phyloP scores from a whole-genome alignment of 2,113 vertebrate species.

The Bos indicus region DNA sequence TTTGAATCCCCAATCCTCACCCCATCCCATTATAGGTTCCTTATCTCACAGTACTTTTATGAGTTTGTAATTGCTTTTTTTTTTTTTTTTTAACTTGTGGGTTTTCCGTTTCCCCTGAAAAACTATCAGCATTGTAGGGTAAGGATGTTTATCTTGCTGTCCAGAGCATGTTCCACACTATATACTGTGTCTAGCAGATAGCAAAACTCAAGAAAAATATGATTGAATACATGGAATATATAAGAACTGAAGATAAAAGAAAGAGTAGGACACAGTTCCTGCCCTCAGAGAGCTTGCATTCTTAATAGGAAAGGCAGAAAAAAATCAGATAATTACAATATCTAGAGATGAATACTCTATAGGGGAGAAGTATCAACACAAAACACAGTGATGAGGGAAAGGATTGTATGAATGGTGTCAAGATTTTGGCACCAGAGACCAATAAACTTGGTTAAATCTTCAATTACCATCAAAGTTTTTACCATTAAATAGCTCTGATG shows the following conservation, averaged over 20 bases:
- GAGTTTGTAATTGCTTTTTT: not conserved
- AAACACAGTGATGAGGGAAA: not conserved
- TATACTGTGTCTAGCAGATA: not conserved
- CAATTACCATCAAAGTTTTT: not conserved
- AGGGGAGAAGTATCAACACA: not conserved
- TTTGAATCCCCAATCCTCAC: not conserved
- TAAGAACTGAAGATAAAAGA: not conserved
- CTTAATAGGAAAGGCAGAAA: not conserved
- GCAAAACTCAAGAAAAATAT: not conserved
- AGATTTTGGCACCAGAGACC: not conserved
- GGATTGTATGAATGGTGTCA: not conserved
- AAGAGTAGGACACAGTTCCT: not conserved
- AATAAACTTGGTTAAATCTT: not conserved
- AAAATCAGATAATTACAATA: not conserved
- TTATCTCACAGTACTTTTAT: not conserved
- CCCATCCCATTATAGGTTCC: not conserved
- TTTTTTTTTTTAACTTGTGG: not conserved
- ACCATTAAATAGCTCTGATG: not conserved
- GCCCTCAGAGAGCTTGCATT: not conserved
- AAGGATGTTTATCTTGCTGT: not conserved
- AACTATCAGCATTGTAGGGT: not conserved
- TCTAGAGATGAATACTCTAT: not conserved
- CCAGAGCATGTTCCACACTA: rapidly evolving
- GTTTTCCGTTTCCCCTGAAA: not conserved
- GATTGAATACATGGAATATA: not conserved